These are phyloP conservation scores for Varanus salvator DNA, from an alignment of 2,113 vertebrate genomes.

Conservation along the genomic window DNA sequence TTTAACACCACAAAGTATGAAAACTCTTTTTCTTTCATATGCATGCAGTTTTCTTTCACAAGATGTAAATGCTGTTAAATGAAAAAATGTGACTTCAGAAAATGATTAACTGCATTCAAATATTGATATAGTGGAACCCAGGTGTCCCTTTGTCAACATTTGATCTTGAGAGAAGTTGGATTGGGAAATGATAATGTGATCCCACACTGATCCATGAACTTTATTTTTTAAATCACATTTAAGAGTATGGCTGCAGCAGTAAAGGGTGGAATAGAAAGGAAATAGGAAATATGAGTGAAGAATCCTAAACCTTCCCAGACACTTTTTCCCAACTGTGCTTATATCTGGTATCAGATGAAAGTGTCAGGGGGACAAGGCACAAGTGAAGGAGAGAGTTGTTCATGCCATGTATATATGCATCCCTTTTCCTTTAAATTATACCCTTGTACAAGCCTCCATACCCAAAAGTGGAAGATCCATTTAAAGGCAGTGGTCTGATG, in stretches of 20 bases:
- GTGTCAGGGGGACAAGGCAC: neutral
- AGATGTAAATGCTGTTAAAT: neutral
- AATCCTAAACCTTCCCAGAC: neutral
- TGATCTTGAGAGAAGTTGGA: neutral
- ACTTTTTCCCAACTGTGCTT: neutral
- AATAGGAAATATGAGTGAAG: neutral
- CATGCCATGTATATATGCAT: neutral
- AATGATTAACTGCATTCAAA: neutral
- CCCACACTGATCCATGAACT: neutral
- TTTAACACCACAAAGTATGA: neutral
- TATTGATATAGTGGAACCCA: neutral
- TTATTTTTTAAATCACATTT: neutral
- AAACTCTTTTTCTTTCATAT: too few relatives aligned
- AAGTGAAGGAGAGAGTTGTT: neutral
- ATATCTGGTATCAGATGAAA: neutral
- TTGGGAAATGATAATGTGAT: neutral
- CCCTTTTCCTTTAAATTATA: neutral
- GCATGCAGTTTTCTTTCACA: too few relatives aligned
- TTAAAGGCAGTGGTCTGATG: neutral
- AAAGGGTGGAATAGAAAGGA: neutral
- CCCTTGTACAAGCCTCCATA: neutral
- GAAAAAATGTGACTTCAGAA: neutral
- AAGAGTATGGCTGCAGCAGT: neutral
- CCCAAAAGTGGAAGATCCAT: neutral
- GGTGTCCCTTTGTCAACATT: too few relatives aligned